Evolutionary conservation across 2,113 vertebrate species (phyloP).

Genomic region (Sialia sialis): DNA sequence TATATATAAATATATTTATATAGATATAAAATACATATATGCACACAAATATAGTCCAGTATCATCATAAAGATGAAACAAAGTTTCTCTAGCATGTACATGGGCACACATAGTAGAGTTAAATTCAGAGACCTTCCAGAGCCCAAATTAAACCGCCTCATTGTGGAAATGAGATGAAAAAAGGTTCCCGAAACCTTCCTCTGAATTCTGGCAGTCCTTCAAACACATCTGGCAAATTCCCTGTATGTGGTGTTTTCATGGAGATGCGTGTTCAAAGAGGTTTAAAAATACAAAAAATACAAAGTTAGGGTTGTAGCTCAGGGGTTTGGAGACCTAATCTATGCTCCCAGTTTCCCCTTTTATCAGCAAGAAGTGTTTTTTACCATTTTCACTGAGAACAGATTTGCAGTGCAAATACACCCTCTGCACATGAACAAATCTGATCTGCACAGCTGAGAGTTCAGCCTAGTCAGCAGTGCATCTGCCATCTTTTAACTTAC

Average conservation of each 20-base stretch:
- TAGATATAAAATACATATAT: neutral
- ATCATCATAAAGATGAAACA: constrained; percentile 2
- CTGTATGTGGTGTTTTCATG: neutral
- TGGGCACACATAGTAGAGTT: rapidly evolving
- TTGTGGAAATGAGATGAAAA: neutral
- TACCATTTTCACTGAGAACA: neutral
- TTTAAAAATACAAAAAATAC: neutral
- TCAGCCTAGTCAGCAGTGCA: neutral
- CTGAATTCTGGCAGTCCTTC: neutral
- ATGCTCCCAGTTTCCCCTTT: neutral
- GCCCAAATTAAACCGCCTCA: neutral
- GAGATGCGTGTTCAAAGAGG: neutral
- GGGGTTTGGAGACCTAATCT: neutral
- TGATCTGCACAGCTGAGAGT: neutral
- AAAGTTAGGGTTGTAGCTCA: neutral
- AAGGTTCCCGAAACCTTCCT: neutral
- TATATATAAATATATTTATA: neutral
- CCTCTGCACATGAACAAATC: neutral
- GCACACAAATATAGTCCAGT: constrained; percentile 21
- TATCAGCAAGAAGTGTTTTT: neutral
- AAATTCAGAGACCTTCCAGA: neutral
- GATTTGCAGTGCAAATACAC: neutral
- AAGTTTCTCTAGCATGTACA: neutral
- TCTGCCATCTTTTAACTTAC: neutral
- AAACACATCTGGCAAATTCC: neutral